Evolutionary conservation across 2,797 vertebrate genomes (phyloP).

Genomic region (Percopsis omiscomaycus): DNA sequence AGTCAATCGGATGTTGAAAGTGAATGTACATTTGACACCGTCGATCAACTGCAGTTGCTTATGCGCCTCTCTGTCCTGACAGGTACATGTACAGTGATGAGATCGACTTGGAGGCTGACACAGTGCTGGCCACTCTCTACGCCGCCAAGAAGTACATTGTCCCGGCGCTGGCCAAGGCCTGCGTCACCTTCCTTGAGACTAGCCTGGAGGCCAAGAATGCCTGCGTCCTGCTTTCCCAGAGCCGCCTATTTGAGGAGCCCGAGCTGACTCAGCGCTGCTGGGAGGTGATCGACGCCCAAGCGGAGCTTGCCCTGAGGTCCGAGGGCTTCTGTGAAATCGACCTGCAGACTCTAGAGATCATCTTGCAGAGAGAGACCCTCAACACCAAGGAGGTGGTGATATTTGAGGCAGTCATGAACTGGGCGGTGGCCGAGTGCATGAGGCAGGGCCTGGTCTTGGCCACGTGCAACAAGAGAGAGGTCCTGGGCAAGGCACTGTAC

Average conservation of each 20-base stretch:
- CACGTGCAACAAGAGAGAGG: constrained; percentile 81
- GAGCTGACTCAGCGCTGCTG: constrained; percentile 95
- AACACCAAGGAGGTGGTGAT: constrained; percentile 92
- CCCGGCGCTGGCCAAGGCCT: constrained; percentile 90
- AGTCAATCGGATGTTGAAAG: not conserved
- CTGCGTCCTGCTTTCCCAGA: constrained; percentile 95
- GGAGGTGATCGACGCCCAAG: constrained; percentile 98
- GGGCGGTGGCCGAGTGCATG: constrained; percentile 92
- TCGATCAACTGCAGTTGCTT: not conserved
- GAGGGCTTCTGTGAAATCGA: constrained; percentile 97
- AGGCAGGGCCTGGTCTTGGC: constrained; percentile 81
- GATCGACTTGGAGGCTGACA: constrained; percentile 95
- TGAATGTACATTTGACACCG: not conserved
- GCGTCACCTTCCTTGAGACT: constrained; percentile 94
- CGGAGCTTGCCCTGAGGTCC: constrained; percentile 89
- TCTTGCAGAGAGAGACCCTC: constrained; percentile 89
- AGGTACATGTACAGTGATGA: constrained; percentile 99
- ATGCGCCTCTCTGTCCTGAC: not conserved
- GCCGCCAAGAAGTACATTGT: constrained; percentile 99
- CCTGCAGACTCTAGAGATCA: constrained; percentile 88
- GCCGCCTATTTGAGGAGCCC: constrained; percentile 94
- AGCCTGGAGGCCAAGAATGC: constrained; percentile 95
- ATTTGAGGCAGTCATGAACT: constrained; percentile 88
- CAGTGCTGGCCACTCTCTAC: constrained; percentile 93
- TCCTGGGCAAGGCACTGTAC: constrained; percentile 88